Conservation (phyloP, 2,888 invertebrate species). For the Blastobasis lacticolella region DNA sequence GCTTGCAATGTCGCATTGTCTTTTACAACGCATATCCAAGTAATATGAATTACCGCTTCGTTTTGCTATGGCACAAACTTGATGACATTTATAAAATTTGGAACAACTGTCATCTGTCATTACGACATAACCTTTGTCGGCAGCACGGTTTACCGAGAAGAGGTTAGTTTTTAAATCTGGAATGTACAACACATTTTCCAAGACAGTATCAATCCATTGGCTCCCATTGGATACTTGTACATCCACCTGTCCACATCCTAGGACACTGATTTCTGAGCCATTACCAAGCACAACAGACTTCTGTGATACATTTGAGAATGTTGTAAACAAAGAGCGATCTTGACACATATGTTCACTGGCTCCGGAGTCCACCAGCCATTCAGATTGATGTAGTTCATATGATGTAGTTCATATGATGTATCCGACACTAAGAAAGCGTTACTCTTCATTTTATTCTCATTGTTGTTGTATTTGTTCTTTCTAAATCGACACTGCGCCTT, state of each 20-base stretch:
- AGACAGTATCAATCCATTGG: conserved; percentile 9
- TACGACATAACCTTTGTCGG: conserved; percentile 8
- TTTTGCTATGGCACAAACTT: conserved; percentile 1
- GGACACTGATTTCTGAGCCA: conserved; percentile 11
- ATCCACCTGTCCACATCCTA: conserved; percentile 17
- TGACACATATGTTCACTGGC: conserved; percentile 19
- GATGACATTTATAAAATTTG: conserved; percentile 3
- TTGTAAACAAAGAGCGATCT: conserved; percentile 15
- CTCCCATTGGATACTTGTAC: conserved; percentile 11
- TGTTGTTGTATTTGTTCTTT: conserved; percentile 4
- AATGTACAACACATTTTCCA: conserved; percentile 11
- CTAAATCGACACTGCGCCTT: conserved; percentile 10
- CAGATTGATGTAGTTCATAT: conserved; percentile 7
- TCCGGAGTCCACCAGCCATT: conserved; percentile 19
- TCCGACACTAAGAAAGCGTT: conserved; percentile 14
- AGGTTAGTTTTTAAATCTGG: conserved; percentile 11
- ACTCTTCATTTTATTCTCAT: conserved; percentile 3
- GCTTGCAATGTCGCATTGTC: neutral
- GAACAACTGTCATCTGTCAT: neutral
- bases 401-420: too few relatives aligned
- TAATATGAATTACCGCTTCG: conserved; percentile 1
- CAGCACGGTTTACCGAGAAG: conserved; percentile 7
- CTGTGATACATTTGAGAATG: conserved; percentile 2
- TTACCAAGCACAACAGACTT: conserved; percentile 15
- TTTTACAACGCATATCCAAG: neutral